Percentiles rank a stretch among this genome's conserved stretches.
Conservation (phyloP, 2,113 vertebrate species). For the Oreochromis tanganicae region DNA sequence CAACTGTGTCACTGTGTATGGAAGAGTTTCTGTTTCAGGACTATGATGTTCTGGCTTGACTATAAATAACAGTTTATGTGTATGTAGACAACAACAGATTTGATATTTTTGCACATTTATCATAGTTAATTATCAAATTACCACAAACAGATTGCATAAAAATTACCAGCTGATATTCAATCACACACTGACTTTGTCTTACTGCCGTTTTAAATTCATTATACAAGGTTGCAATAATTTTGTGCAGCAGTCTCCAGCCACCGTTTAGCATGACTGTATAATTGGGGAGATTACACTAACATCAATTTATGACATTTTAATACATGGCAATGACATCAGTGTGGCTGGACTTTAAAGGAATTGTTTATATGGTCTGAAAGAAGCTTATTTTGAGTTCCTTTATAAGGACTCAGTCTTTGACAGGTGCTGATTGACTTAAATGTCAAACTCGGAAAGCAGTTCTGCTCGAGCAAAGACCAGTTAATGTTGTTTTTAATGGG, state of each 20-base stretch:
- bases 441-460: not conserved
- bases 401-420: not conserved
- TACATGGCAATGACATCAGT: not conserved
- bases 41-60: not conserved
- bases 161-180: not conserved
- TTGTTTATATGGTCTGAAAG: not conserved
- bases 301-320: not conserved
- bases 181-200: not conserved
- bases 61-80: not conserved
- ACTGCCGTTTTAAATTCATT: not conserved
- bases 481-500: not conserved
- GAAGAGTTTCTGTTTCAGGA: not conserved
- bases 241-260: not conserved
- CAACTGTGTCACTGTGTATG: not conserved
- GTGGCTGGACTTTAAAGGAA: not conserved
- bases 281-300: not conserved
- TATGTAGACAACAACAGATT: not conserved
- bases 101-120: not conserved
- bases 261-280: not conserved
- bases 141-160: fast-evolving
- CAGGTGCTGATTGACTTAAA: not conserved
- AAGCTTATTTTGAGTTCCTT: not conserved
- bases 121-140: not conserved
- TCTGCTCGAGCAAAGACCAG: not conserved
- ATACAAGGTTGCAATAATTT: not conserved